phyloP scores from a whole-genome alignment of 2,797 vertebrate species.

The Rhynchotus rufescens region DNA sequence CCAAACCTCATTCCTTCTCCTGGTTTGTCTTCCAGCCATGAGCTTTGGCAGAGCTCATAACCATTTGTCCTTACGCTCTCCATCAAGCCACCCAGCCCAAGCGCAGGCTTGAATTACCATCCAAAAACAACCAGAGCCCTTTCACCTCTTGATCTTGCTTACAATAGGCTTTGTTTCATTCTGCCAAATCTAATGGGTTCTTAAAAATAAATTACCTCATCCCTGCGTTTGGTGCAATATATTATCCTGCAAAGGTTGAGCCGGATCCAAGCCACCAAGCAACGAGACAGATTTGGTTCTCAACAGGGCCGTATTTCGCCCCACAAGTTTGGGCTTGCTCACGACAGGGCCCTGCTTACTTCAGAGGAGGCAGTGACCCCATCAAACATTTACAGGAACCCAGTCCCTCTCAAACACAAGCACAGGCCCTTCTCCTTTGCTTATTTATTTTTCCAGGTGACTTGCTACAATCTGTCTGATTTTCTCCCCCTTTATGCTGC shows the following conservation, averaged over 20 bases:
- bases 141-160: neutral
- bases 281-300: neutral
- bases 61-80: neutral
- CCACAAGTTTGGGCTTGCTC: neutral
- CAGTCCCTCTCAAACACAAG: neutral
- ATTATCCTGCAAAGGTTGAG: neutral
- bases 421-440: neutral
- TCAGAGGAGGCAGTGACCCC: neutral
- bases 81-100: too few species aligned
- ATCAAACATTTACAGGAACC: neutral
- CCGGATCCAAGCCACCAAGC: neutral
- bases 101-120: neutral
- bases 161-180: neutral
- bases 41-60: neutral
- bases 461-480: neutral
- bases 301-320: neutral
- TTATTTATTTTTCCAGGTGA: too few species aligned
- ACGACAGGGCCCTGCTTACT: neutral
- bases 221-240: fast-evolving
- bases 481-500: fast-evolving
- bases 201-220: neutral
- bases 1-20: fast-evolving
- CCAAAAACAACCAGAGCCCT: neutral
- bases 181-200: neutral
- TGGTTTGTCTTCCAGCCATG: neutral